Base-by-base conservation (phyloP, 2,113 vertebrate genomes). In the Crypturellus undulatus region DNA sequence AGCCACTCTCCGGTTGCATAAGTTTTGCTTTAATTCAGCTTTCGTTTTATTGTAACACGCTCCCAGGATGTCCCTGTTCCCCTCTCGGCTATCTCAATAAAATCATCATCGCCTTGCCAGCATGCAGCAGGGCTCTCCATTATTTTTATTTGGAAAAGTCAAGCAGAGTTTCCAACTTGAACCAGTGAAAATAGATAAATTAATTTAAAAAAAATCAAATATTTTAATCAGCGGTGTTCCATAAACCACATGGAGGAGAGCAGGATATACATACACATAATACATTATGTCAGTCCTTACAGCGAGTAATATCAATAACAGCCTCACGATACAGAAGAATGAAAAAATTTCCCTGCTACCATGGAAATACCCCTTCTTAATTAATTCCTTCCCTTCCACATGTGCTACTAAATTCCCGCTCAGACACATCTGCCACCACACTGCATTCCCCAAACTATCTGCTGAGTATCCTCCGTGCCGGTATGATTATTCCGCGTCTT, bases 11-110 rank as follows among this genome's bases (percentile, higher is more conserved):
- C 0, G 1, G 16, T 62, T 86, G 80, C 68, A 4, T 60, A 81
- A 70, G 47, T 96, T 93, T 90, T 63, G 25, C 47, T 89, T 93
- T 84, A 52, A 90, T 94, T 88, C 40, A 91, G 82, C 77, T 88
- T 91, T 69, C 1, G 0, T 58, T 80, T 32, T 73, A 21, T 45
- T 87, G 45, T 7, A 28, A 4, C 4, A 40, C 19, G 43, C 49
- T 68, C 89, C 60, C 79, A 42, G 54, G 26, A 73, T 67, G 73
- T 36, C 78, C 80, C 38, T 45, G 28, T 1, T 89, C 43, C 87
- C 85, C 82, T 64, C 19, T 11, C 82, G 86, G 90, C 43, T 84
- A 71, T 69, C 79, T 84, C 4, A 0, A 42, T 69, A 86, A 89
- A 93, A 89, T 19, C 69, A 79, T 0, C 5, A 94, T 62, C 92